phyloP scores from a whole-genome alignment of 2,888 invertebrate genomes.

The Oscheius onirici region DNA sequence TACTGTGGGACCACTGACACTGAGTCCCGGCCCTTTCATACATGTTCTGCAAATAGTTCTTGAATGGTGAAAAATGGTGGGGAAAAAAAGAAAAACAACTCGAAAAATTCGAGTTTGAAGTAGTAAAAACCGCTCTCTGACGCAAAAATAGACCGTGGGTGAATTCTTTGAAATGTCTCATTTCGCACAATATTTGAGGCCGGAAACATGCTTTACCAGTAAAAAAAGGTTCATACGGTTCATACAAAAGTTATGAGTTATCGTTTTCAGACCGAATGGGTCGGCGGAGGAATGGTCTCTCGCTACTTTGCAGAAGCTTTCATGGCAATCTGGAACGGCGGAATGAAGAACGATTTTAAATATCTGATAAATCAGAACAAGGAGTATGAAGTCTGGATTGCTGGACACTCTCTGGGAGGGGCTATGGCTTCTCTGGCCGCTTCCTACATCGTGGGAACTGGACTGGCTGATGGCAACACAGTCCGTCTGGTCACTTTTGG shows the following conservation, averaged over 20 bases:
- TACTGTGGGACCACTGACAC: too few species aligned
- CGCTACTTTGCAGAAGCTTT: constrained; percentile 52
- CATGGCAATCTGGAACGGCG: constrained; percentile 46
- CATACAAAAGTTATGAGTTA: not conserved
- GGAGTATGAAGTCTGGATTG: constrained; percentile 47
- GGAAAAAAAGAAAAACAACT: too few species aligned
- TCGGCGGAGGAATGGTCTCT: constrained; percentile 49
- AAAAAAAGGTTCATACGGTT: too few species aligned
- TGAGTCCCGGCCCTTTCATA: too few species aligned
- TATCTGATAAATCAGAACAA: constrained; percentile 39
- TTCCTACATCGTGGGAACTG: constrained; percentile 40
- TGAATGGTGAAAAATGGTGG: too few species aligned
- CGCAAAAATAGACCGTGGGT: too few species aligned
- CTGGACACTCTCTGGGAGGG: constrained; percentile 58
- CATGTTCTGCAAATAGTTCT: too few species aligned
- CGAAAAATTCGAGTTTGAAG: too few species aligned
- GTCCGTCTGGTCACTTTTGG: constrained; percentile 60
- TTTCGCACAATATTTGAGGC: too few species aligned
- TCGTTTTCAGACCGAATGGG: constrained; percentile 38
- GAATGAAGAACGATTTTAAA: constrained; percentile 45
- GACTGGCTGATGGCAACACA: constrained; percentile 34
- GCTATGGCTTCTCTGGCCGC: constrained; percentile 58
- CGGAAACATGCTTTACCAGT: too few species aligned
- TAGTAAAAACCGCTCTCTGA: too few species aligned
- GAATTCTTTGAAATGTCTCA: too few species aligned